phyloP scores from a whole-genome alignment of 1,140 invertebrate species.

The Propsilocerus akamusi region DNA sequence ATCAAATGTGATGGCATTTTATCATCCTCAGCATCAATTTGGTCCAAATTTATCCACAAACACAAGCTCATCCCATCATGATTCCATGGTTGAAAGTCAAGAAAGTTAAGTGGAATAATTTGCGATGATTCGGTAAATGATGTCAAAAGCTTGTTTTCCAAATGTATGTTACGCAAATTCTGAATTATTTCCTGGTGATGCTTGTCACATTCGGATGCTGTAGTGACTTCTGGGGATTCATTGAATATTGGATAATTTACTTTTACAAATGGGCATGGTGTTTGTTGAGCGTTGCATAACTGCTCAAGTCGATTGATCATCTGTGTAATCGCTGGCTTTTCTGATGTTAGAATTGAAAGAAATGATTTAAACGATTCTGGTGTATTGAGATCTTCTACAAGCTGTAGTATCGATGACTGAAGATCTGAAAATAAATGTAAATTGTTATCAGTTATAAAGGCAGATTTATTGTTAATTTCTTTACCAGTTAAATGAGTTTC shows the following conservation, averaged over 20 bases:
- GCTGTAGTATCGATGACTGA: conserved; percentile 18
- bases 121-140: conserved; percentile 18
- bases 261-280: conserved; percentile 16
- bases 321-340: conserved; percentile 18
- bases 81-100: conserved; percentile 16
- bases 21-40: conserved; percentile 9
- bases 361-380: conserved; percentile 17
- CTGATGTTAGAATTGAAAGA: conserved; percentile 16
- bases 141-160: conserved; percentile 13
- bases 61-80: conserved; percentile 17
- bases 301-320: conserved; percentile 18
- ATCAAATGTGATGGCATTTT: conserved; percentile 15
- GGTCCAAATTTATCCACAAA: conserved; percentile 18
- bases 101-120: conserved; percentile 15
- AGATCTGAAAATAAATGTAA: conserved; percentile 11
- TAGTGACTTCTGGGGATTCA: conserved; percentile 5
- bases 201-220: conserved; percentile 12
- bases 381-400: conserved; percentile 18
- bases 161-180: conserved; percentile 15
- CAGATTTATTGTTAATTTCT: neutral
- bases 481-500: conserved; percentile 16
- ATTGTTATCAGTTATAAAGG: neutral
- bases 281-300: conserved; percentile 9
- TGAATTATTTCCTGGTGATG: conserved; percentile 15
- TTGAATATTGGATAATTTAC: conserved; percentile 18